Evolutionary conservation across 2,113 vertebrate genomes (phyloP), one percentile per base, ranked within the genome.

Genomic region (Cynocephalus volans): DNA sequence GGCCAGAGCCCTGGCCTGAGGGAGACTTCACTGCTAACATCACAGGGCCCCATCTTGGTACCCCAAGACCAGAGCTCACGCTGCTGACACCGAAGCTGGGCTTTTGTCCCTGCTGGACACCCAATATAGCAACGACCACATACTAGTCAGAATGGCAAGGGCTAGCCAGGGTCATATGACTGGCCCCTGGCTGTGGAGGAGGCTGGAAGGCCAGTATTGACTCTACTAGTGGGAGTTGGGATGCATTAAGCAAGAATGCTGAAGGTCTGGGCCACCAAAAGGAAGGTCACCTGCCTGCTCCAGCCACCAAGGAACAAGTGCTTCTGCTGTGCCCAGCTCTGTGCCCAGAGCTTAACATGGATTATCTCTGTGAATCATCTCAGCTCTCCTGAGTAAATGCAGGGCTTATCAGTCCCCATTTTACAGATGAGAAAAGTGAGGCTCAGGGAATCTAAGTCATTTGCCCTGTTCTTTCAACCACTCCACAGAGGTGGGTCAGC

Each of bases 31-130:
- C 52, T 75, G 69, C 36, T 90, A 13, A 82, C 24, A 70, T 23
- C 3, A 4, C 1, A 8, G 10, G n/a, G 10, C 33, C 41, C 41
- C 41, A 41, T 41, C 41, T 41, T 4, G 41, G 4, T 3, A 41
- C 41, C 41, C 36, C n/a, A 48, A 67, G 36, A 28, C n/a, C 65
- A 88, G 79, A 48, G 18, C 18, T 45, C 50, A 12, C 10, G 6
- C n/a, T 41, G 8, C 56, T 19, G 33, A 81, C 28, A 31, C 56
- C 3, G 3, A 13, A 0, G 0, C 54, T 8, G 6, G 65, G 58
- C 33, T 9, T 62, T 72, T 26, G 60, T 60, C 54, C 33, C 67
- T 76, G 48, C n/a, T 33, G 83, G 65, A 86, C 54, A 54, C 41
- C 85, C 33, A 13, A 0, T 6, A 10, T 58, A 24, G 28, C 41